phyloP scores from a whole-genome alignment of 2,113 vertebrate genomes.

The Excalfactoria chinensis region DNA sequence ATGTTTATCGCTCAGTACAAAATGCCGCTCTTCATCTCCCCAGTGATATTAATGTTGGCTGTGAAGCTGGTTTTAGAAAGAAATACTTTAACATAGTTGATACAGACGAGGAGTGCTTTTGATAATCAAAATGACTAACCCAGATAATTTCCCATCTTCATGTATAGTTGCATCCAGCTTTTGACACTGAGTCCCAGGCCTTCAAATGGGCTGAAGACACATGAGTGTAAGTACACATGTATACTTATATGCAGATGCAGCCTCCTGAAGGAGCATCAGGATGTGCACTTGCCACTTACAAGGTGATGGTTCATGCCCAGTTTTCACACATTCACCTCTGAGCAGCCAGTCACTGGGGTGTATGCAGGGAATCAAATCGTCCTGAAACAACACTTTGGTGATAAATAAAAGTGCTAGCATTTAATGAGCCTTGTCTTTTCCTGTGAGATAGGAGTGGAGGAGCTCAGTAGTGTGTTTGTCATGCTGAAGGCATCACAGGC shows the following conservation, averaged over 20 bases:
- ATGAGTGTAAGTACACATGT: neutral
- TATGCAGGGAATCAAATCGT: neutral
- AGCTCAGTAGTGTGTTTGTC: conserved; percentile 42
- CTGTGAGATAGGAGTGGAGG: neutral
- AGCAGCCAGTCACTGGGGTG: neutral
- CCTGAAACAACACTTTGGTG: conserved; percentile 37
- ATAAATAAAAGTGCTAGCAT: conserved; percentile 21
- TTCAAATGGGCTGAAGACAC: neutral
- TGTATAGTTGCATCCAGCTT: neutral
- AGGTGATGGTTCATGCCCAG: rapidly evolving
- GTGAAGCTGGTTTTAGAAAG: neutral
- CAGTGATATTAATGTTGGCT: neutral
- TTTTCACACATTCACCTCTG: neutral
- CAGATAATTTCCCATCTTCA: neutral
- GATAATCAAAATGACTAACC: neutral
- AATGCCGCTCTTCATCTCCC: neutral
- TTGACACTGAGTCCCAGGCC: neutral
- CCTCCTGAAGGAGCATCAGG: neutral
- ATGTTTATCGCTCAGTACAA: neutral
- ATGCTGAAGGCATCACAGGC: conserved; percentile 35
- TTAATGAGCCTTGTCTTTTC: neutral
- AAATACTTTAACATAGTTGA: neutral
- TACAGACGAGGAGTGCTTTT: neutral
- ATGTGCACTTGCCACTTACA: neutral
- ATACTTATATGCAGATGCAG: neutral